A percentile compares a stretch with the other conserved stretches of the same genome.
phyloP scores from a whole-genome alignment of 2,113 vertebrate species.

The Microtus richardsoni region DNA sequence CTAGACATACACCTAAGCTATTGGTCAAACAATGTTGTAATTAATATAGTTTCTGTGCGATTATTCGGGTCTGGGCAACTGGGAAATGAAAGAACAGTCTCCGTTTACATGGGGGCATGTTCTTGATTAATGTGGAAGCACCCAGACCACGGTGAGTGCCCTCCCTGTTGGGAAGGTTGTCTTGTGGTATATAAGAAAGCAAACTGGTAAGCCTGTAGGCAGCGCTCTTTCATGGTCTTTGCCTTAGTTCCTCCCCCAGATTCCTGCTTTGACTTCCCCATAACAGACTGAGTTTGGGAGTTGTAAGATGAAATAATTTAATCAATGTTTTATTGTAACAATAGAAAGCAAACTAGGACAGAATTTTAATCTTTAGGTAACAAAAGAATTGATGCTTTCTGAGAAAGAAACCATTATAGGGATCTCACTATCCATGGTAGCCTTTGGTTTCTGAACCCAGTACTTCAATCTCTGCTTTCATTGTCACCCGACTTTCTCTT shows the following conservation, averaged over 20 bases:
- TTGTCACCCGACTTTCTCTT: not conserved
- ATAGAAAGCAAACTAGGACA: not conserved
- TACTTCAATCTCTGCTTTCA: not conserved
- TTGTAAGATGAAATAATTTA: not conserved
- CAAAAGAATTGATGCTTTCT: not conserved
- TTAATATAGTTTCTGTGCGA: too few species aligned
- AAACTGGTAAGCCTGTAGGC: not conserved
- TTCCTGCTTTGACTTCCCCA: not conserved
- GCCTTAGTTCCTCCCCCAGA: not conserved
- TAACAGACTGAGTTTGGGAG: not conserved
- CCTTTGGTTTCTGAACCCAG: not conserved
- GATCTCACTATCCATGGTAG: not conserved
- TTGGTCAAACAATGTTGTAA: too few species aligned
- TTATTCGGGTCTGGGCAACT: too few species aligned
- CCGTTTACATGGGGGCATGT: not conserved
- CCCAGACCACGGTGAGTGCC: not conserved
- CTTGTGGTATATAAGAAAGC: not conserved
- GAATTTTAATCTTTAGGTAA: not conserved
- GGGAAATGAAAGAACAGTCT: too few species aligned
- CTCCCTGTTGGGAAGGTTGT: not conserved
- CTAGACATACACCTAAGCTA: too few species aligned
- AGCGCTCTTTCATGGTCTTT: not conserved
- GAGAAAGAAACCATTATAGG: not conserved
- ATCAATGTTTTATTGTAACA: not conserved
- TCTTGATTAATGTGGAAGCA: not conserved